These are phyloP conservation scores for Bombyx mori DNA, from an alignment of 1,140 invertebrate species.

Conservation along the genomic window DNA sequence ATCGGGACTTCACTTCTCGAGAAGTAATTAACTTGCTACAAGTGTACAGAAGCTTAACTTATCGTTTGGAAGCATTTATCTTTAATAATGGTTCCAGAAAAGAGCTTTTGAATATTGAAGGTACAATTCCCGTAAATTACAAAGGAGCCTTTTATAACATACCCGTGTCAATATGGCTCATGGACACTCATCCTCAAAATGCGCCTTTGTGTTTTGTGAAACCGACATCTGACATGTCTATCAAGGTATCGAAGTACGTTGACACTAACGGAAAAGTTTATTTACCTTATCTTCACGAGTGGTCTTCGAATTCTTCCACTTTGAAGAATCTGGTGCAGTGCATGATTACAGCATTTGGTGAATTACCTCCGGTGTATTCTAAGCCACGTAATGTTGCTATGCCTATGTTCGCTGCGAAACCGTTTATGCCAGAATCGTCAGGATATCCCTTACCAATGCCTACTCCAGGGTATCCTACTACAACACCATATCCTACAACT, in stretches of 20 bases:
- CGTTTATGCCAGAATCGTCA: slow-evolving; percentile 76
- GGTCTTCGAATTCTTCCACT: slow-evolving; percentile 88
- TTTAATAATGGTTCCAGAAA: slow-evolving; percentile 91
- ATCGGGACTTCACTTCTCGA: slow-evolving; percentile 80
- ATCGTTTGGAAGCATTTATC: slow-evolving; percentile 74
- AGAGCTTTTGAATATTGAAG: slow-evolving; percentile 87
- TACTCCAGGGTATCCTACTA: slow-evolving; percentile 54
- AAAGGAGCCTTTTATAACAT: slow-evolving; percentile 96
- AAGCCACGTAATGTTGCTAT: slow-evolving; percentile 73
- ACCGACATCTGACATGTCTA: slow-evolving; percentile 95
- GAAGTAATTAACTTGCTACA: slow-evolving; percentile 81
- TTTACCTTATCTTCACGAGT: slow-evolving; percentile 96
- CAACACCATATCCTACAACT: slow-evolving; percentile 46
- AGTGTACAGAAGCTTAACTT: slow-evolving; percentile 80
- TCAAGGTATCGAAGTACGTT: slow-evolving; percentile 94
- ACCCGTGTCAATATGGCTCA: slow-evolving; percentile 95
- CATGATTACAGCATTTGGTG: slow-evolving; percentile 94
- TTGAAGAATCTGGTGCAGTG: slow-evolving; percentile 89
- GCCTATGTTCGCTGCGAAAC: slow-evolving; percentile 76
- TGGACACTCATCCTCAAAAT: slow-evolving; percentile 97
- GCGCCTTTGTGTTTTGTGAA: slow-evolving; percentile 98
- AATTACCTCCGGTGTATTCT: slow-evolving; percentile 94
- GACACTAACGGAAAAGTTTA: slow-evolving; percentile 97
- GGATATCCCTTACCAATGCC: slow-evolving; percentile 39
- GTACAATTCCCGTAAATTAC: slow-evolving; percentile 93